Evolutionary conservation across 2,113 vertebrate genomes (phyloP).

Genomic region (Riparia riparia): DNA sequence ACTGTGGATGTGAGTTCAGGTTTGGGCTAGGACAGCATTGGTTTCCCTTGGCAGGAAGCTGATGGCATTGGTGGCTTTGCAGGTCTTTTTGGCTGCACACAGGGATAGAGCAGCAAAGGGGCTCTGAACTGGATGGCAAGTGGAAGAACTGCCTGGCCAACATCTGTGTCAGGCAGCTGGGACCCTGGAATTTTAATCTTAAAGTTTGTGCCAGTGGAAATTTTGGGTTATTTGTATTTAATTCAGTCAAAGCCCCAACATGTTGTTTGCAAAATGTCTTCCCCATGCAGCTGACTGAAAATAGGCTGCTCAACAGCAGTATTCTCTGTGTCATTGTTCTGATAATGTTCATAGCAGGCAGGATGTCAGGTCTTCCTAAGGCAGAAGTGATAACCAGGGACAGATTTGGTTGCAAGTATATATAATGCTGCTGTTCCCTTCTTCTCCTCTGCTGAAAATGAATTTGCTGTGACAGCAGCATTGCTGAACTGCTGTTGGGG

Average conservation of each 20-base stretch:
- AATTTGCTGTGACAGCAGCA: slow-evolving; percentile 55
- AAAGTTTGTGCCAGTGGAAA: not conserved
- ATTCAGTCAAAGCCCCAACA: not conserved
- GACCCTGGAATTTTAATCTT: not conserved
- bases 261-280: not conserved
- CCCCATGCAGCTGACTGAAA: not conserved
- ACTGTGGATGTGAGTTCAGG: not conserved
- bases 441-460: slow-evolving; percentile 1
- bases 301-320: not conserved
- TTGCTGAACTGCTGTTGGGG: not conserved
- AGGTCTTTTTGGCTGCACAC: not conserved
- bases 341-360: slow-evolving; percentile 13
- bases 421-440: slow-evolving; percentile 9
- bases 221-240: not conserved
- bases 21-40: not conserved
- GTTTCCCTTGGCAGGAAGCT: not conserved
- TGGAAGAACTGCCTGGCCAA: not conserved
- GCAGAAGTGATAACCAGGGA: slow-evolving; percentile 34
- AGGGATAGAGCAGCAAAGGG: fast-evolving
- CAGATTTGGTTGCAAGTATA: slow-evolving; percentile 9
- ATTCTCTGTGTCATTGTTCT: not conserved
- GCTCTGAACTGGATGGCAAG: not conserved
- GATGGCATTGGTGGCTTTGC: not conserved
- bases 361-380: slow-evolving; percentile 9
- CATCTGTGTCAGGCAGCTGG: not conserved